Evolutionary conservation across 1,140 invertebrate species (phyloP).

Genomic region (Meloidogyne hapla): DNA sequence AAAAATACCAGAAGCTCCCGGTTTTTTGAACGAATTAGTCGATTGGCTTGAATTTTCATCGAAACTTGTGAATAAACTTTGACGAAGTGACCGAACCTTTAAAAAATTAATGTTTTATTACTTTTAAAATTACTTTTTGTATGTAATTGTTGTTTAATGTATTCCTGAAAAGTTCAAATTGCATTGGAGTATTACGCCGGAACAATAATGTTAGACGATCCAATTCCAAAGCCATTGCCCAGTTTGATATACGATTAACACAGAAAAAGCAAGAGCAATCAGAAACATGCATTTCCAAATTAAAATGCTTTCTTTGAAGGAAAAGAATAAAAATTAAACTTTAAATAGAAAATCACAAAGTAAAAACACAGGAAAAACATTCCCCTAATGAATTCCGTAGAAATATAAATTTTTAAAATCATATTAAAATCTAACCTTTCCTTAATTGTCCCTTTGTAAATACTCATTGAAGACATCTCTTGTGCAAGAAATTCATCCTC

Average conservation of each 20-base stretch:
- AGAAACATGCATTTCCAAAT: not conserved
- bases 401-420: not conserved
- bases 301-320: not conserved
- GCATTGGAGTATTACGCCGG: not conserved
- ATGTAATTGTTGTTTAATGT: not conserved
- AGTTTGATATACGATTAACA: not conserved
- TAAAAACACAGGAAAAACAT: too few species aligned
- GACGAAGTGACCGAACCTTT: not conserved
- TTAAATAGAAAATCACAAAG: not conserved
- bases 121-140: slow-evolving; percentile 1
- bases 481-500: not conserved
- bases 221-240: slow-evolving; percentile 11
- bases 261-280: slow-evolving; percentile 21
- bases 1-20: too few species aligned
- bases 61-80: not conserved
- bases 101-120: not conserved
- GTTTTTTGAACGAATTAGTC: too few species aligned
- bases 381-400: too few species aligned
- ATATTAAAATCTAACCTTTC: not conserved
- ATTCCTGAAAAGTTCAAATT: slow-evolving; percentile 21
- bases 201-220: slow-evolving; percentile 9
- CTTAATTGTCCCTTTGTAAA: not conserved
- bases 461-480: slow-evolving; percentile 26
- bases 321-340: slow-evolving; percentile 1
- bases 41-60: too few species aligned